These are phyloP conservation scores for Palythoa caribaeorum DNA, from an alignment of 92 coral and sea anemone species.

Conservation along the genomic window DNA sequence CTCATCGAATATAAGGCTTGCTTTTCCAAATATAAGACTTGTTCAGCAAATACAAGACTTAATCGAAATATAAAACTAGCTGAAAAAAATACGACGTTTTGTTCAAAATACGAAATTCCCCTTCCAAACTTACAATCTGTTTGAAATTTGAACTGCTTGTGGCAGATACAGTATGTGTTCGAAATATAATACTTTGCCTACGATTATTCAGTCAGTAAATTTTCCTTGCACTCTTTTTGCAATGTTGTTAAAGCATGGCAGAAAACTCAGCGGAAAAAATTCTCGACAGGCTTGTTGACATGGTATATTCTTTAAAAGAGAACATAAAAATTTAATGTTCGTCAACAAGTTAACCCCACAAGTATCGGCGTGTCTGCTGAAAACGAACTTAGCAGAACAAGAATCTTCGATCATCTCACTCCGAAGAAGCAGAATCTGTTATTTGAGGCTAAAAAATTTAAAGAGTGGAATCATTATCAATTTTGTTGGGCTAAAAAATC, in stretches of 20 bases:
- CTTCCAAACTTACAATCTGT: too few species aligned
- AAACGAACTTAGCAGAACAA: neutral
- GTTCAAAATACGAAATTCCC: too few species aligned
- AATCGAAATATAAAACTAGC: too few species aligned
- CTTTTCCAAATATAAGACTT: too few species aligned
- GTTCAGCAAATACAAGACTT: too few species aligned
- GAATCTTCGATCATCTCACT: conserved; percentile 21
- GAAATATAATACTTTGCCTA: neutral
- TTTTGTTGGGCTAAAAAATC: neutral
- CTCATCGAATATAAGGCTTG: too few species aligned
- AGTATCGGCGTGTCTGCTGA: conserved; percentile 1
- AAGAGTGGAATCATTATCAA: neutral
- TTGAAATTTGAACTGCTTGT: too few species aligned
- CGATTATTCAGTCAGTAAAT: neutral
- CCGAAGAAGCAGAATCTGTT: neutral
- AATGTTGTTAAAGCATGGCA: neutral
- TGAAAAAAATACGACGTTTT: too few species aligned
- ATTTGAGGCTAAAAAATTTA: too few species aligned
- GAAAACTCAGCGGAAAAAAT: conserved; percentile 54
- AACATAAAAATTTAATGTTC: neutral
- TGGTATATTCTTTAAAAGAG: conserved; percentile 36
- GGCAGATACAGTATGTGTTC: too few species aligned
- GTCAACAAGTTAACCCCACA: neutral
- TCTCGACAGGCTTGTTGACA: conserved; percentile 54
- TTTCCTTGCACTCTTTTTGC: neutral